Base-by-base conservation (phyloP, 2,113 vertebrate genomes). In the Cynocephalus volans region DNA sequence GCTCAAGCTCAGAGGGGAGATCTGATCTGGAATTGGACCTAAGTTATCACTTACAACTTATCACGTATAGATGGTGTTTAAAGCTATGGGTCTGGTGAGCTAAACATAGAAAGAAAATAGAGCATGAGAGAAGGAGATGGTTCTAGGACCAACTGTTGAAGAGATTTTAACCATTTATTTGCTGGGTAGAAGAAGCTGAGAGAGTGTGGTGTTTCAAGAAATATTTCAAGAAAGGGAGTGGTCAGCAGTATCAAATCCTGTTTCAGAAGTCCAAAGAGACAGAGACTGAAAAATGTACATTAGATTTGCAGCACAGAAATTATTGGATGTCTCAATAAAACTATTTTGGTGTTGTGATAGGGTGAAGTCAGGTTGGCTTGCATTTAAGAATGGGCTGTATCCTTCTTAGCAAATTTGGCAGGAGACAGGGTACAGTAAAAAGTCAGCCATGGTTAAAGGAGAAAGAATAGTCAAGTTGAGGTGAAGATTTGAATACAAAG, bases 381-480 rank as follows among this genome's bases (percentile, higher is more conserved):
- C n/a, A 15, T 6, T 95, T 86, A 89, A 18, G 50, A 93, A 56
- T 36, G 13, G 62, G 24, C 41, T 54, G 8, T 75, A 26, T 41
- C n/a, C 41, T 50, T 93, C 4, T 90, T 14, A 85, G 64, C 33
- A 84, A 31, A 15, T 81, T 86, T 85, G 89, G 13, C 23, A 54
- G 48, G 60, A 48, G 26, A 9, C 73, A 50, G 21, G 58, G n/a
- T 62, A 8, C 26, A 50, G 12, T 67, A 80, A 65, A 50, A 87
- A 72, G 33, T 86, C 86, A 75, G 81, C 26, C 17, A 8, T 70
- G 84, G 17, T 82, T 65, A 87, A 87, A 94, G 56, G 33, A 75
- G 26, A 85, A 84, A 69, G 48, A 89, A 67, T 73, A 50, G 76
- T 65, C 12, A 70, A 73, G 28, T 65, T 94, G 79, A 92, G 48